Base-by-base conservation (phyloP, 2,888 invertebrate genomes). In the Euzetes globulus region DNA sequence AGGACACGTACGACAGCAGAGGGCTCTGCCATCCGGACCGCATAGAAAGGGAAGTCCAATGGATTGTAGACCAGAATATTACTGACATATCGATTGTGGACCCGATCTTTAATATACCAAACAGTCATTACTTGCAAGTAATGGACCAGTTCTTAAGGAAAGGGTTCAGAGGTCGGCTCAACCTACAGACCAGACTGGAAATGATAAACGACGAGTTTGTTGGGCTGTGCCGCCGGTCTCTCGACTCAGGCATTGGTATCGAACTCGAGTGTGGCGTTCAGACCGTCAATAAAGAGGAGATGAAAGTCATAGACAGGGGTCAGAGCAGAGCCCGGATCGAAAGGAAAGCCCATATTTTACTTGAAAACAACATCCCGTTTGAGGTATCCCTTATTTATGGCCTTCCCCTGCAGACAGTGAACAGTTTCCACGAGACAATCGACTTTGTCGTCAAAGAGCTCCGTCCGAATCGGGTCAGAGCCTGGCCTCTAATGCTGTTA, bases 401-500 rank as follows among this genome's bases (percentile, higher is more conserved):
- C 4, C 58, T 58, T 19, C 58, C 58, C 3, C 3, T 22, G 22
- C 58, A 58, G n/a, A 58, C 58, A 22, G 58, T 58, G 9, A 13
- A 58, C 22, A 58, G 58, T 19, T 58, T 58, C 19, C 22, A 13
- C 4, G 27, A 25, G 27, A 58, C 58, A 9, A 58, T 58, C n/a
- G 58, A 58, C 11, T 58, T 58, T n/a, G 58, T 58, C 3, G 27
- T 13, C 2, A n/a, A 58, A 58, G n/a, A 22, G 58, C 9, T 58
- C n/a, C 9, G 22, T 3, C 58, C 58, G 15, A 58, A 58, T 19
- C 58, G 58, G 1, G 19, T 58, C 7, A 58, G 58, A 19, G 58
- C 58, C 58, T 58, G 58, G 58, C 58, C 58, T 19, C 27, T 58
- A 3, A 58, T 58, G 58, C n/a, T 58, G 19, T 58, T 58, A 22